Base-by-base conservation (phyloP, 2,888 invertebrate genomes). In the Stictocephala bisonia region DNA sequence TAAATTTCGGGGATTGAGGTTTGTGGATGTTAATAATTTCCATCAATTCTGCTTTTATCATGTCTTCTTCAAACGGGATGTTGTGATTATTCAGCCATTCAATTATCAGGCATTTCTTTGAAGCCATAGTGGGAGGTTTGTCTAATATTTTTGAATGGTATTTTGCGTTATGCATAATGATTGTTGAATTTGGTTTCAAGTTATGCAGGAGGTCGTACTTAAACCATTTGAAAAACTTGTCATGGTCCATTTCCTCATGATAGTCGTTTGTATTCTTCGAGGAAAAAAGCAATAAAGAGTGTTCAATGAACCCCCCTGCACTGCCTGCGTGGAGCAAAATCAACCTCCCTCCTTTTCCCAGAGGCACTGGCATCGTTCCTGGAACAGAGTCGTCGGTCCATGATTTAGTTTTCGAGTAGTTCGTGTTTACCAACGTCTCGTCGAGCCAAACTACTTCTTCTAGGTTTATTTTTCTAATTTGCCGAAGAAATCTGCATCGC, bases 361-460 rank as follows among this genome's bases (percentile, higher is more conserved):
- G 13, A 24, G 64, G 72, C 11, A 15, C 48, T 7, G 58, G n/a
- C 11, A 31, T 6, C 0, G 72, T 56, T 22, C 27, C 53, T 18
- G 18, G 3, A n/a, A 27, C 15, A 3, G 72, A 20, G 13, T 50
- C 53, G 24, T 66, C 66, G n/a, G 53, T 72, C 66, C 40, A 72
- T 9, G 20, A 35, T 18, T 53, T 31, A 1, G 15, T 53, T 26
- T 9, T 27, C 6, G 6, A 35, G 22, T 72, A 53, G 18, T 67
- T 67, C 7, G 67, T n/a, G 24, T 72, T 72, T 2, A 67, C 72
- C 56, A 66, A 72, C 1, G 67, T 72, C 29, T 72, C 41, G 26
- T 72, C 67, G n/a, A 72, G 18, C 53, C 40, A 72, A 1, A 72
- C 26, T 1, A 67, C 20, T 0, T 29, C 18, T 11, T 40, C 18